A percentile compares a stretch with the other conserved stretches of the same genome.
These are phyloP conservation scores for Cyprinodon variegatus DNA, from an alignment of 2,113 vertebrate species.

Conservation along the genomic window DNA sequence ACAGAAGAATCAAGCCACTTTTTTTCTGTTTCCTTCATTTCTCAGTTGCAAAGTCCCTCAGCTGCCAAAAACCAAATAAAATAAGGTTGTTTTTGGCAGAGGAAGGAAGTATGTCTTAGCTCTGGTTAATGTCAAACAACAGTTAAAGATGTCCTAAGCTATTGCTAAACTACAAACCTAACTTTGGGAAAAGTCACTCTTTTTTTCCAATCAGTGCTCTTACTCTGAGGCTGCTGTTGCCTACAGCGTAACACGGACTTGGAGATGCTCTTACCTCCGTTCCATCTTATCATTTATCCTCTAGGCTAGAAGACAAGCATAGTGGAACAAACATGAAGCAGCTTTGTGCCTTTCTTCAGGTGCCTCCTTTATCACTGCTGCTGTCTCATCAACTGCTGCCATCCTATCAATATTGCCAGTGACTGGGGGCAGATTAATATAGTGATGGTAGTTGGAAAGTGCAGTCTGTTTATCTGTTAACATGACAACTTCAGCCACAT, in stretches of 20 bases:
- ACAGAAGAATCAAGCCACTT: conserved; percentile 43
- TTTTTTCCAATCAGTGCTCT: background rate
- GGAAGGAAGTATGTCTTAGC: conserved; percentile 3
- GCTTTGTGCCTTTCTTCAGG: conserved; percentile 39
- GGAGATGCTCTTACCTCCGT: conserved; percentile 38
- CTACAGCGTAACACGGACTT: conserved; percentile 20
- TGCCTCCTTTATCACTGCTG: conserved; percentile 40
- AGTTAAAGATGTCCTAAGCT: conserved; percentile 34
- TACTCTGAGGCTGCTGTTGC: background rate
- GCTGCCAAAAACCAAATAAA: conserved; percentile 38
- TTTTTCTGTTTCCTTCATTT: conserved; percentile 23
- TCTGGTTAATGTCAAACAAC: conserved; percentile 31
- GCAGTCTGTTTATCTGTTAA: conserved; percentile 63
- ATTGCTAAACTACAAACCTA: conserved; percentile 9
- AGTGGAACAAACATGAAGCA: conserved; percentile 24
- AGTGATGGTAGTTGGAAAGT: conserved; percentile 52
- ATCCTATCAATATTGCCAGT: conserved; percentile 59
- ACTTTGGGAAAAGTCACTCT: conserved; percentile 23
- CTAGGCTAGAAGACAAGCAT: conserved; percentile 43
- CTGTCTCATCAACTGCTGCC: conserved; percentile 54
- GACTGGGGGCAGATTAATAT: conserved; percentile 56
- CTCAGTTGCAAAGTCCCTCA: conserved; percentile 34
- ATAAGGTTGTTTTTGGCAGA: conserved; percentile 14
- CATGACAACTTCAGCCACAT: conserved; percentile 58
- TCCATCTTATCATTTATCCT: conserved; percentile 43